Evolutionary conservation across 2,888 invertebrate species (phyloP).

Genomic region (Sepiola atlantica): DNA sequence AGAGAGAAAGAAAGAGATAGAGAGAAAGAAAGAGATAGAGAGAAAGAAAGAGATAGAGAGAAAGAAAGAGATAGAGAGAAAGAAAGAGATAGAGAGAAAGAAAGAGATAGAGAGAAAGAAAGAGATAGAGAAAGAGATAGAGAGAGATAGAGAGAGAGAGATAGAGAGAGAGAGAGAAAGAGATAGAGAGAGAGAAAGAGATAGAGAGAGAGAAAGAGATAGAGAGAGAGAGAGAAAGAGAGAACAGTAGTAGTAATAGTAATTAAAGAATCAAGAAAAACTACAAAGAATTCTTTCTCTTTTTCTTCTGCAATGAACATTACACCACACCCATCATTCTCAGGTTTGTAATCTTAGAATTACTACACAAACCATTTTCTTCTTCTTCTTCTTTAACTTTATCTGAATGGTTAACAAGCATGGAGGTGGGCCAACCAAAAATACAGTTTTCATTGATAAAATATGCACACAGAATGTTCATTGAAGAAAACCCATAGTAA

Average conservation of each 20-base stretch:
- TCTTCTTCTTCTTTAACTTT: not conserved
- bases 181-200: too few relatives aligned
- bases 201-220: not conserved
- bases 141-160: too few relatives aligned
- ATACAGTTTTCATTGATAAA: constrained; percentile 16
- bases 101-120: too few relatives aligned
- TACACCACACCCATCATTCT: not conserved
- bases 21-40: too few relatives aligned
- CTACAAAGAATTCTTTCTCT: constrained; percentile 1
- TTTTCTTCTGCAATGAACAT: not conserved
- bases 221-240: not conserved
- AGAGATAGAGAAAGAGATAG: too few relatives aligned
- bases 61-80: too few relatives aligned
- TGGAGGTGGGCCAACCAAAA: not conserved
- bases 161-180: too few relatives aligned
- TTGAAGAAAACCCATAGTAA: not conserved
- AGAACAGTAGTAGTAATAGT: not conserved
- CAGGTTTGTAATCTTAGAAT: constrained; percentile 18
- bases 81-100: too few relatives aligned
- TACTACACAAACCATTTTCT: constrained; percentile 5
- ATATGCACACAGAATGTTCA: constrained; percentile 5
- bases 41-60: too few relatives aligned
- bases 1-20: too few relatives aligned
- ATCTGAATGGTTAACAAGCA: constrained; percentile 32
- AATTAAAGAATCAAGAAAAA: not conserved